Evolutionary conservation across 2,888 invertebrate species (phyloP), one percentile per base, ranked within the genome.

Genomic region (Drosophila glabriapex): DNA sequence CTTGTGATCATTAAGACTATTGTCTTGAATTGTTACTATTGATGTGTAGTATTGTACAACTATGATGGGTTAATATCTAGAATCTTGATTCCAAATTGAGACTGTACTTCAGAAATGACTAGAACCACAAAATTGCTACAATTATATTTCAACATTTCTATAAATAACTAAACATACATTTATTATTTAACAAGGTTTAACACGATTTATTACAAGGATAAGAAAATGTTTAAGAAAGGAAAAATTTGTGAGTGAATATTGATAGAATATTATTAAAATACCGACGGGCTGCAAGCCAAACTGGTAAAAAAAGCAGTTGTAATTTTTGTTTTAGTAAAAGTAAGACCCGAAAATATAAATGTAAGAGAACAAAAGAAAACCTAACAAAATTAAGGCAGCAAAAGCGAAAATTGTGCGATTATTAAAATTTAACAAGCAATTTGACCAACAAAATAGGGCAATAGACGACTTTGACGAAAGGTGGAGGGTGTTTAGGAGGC

Each of bases 401-500:
- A 76, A 67, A 83, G 61, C 58, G 53, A 61, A 73, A 85, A 78
- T 60, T 75, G 61, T 75, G 74, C 68, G 64, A 69, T 67, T 76
- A 77, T 81, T 70, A 77, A 83, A 79, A 39, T 70, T 88, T 77
- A 74, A 65, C 76, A 74, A 88, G 66, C 80, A 80, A 85, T 78
- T 46, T 78, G 74, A 76, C 73, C 66, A 61, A 60, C 65, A 65
- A 76, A 69, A 65, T 70, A 46, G 46, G 54, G 39, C 54, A 68
- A 63, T n/a, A 28, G 25, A 58, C 25, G 25, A 9, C 12, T 25
- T 25, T 14, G 28, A 39, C 12, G 16, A 46, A 46, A 9, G 16
- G 46, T 39, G 56, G 4, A 4, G 28, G n/a, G 56, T 25, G 22
- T 12, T 22, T 19, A 9, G 16, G 6, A 41, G 64, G 12, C 16